A percentile compares a stretch with the other conserved stretches of the same genome.
Evolutionary conservation across 2,888 invertebrate species (phyloP).

Genomic region (Toxonevra muliebris): DNA sequence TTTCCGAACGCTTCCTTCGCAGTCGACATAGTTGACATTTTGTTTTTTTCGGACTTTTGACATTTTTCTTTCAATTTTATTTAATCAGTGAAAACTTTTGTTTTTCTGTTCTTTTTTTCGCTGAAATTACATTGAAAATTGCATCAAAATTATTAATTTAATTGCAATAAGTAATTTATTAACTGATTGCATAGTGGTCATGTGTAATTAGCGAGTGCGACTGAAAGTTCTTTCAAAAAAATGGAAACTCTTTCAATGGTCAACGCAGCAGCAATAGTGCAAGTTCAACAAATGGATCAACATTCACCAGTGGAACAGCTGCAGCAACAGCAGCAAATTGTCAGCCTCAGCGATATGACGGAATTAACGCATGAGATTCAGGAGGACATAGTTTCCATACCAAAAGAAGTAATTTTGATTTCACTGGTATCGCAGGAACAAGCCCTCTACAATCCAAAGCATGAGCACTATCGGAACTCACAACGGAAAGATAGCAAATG

Average conservation of each 20-base stretch:
- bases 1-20: too few species aligned
- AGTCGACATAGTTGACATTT: constrained; percentile 10
- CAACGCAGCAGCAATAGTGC: constrained; percentile 28
- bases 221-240: neutral
- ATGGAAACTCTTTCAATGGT: constrained; percentile 33
- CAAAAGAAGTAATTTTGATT: constrained; percentile 57
- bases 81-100: constrained; percentile 27
- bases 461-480: constrained; percentile 56
- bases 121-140: neutral
- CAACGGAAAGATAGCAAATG: constrained; percentile 57
- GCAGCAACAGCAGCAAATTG: constrained; percentile 40
- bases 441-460: constrained; percentile 59
- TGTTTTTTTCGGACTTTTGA: constrained; percentile 21
- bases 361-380: constrained; percentile 43
- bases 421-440: constrained; percentile 57
- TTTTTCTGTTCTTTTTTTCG: constrained; percentile 18
- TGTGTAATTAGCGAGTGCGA: constrained; percentile 5
- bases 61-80: constrained; percentile 26
- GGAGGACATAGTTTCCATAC: constrained; percentile 45
- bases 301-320: constrained; percentile 35
- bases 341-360: constrained; percentile 47
- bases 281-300: constrained; percentile 21
- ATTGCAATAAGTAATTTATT: neutral
- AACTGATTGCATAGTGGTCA: too few species aligned
- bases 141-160: constrained; percentile 8